Percentiles rank a stretch among this genome's conserved stretches.
These are phyloP conservation scores for Clarias batrachus DNA, from an alignment of 2,113 vertebrate species.

Conservation along the genomic window DNA sequence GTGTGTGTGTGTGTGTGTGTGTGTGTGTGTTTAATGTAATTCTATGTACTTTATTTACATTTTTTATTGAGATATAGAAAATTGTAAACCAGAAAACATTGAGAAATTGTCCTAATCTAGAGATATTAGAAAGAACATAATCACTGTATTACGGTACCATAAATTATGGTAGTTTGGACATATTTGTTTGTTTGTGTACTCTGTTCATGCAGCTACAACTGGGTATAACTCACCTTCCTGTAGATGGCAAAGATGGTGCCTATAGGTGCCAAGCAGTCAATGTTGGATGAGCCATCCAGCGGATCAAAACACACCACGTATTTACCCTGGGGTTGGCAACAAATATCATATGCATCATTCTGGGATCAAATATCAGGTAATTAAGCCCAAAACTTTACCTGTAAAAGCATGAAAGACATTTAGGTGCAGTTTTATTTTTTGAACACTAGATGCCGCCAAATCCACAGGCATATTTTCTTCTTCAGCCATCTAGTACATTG, in stretches of 20 bases:
- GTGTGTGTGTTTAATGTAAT: not conserved
- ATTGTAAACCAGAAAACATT: not conserved
- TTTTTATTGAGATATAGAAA: not conserved
- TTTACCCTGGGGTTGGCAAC: conserved; percentile 79
- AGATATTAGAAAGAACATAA: not conserved
- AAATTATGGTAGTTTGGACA: not conserved
- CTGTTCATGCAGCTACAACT: not conserved
- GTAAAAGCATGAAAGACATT: not conserved
- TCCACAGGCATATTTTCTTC: not conserved
- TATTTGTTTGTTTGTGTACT: not conserved
- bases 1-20: no score
- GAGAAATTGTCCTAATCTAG: not conserved
- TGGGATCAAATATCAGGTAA: not conserved
- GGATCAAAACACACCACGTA: conserved; percentile 97
- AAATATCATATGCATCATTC: not conserved
- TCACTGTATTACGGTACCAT: not conserved
- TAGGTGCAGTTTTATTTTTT: not conserved
- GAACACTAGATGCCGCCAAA: not conserved
- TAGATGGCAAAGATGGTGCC: conserved; percentile 97
- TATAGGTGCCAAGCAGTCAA: conserved; percentile 94
- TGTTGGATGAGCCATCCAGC: conserved; percentile 95
- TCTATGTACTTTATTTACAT: not conserved
- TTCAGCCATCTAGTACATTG: not conserved
- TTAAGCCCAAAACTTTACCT: not conserved
- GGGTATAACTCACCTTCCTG: conserved; percentile 80